Percentiles rank a stretch among this genome's conserved stretches.
Conservation (phyloP, 2,113 vertebrate genomes). For the Hemiprocne comata region DNA sequence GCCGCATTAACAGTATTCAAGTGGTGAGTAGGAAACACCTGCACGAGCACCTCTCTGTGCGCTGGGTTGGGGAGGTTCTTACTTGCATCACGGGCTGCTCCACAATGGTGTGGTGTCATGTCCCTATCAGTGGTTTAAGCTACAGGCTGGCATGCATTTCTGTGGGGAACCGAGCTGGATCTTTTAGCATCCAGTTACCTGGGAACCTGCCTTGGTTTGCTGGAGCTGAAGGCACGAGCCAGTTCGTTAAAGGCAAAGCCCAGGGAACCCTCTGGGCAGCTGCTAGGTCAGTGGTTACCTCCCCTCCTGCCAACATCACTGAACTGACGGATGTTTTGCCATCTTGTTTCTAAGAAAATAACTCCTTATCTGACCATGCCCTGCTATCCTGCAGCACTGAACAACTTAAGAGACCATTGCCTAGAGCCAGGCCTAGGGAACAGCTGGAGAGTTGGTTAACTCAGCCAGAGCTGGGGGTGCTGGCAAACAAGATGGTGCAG, state of each 20-base stretch:
- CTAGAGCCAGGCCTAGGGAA: neutral
- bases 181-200: neutral
- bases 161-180: neutral
- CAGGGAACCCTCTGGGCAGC: neutral
- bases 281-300: neutral
- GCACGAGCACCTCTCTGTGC: neutral
- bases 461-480: fast-evolving
- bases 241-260: neutral
- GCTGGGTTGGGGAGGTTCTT: neutral
- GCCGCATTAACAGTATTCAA: fast-evolving
- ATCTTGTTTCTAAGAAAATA: neutral
- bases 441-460: neutral
- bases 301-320: neutral
- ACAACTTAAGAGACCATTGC: fast-evolving
- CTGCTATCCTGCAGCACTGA: neutral
- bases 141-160: neutral
- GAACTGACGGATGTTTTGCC: neutral
- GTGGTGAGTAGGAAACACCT: neutral
- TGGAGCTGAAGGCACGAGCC: neutral
- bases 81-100: neutral
- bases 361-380: neutral
- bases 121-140: neutral
- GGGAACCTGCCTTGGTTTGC: neutral
- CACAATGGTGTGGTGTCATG: fast-evolving
- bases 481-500: fast-evolving